Percentiles rank a stretch among this genome's conserved stretches.
Evolutionary conservation across 2,888 invertebrate species (phyloP).

Genomic region (Drosophila merina): DNA sequence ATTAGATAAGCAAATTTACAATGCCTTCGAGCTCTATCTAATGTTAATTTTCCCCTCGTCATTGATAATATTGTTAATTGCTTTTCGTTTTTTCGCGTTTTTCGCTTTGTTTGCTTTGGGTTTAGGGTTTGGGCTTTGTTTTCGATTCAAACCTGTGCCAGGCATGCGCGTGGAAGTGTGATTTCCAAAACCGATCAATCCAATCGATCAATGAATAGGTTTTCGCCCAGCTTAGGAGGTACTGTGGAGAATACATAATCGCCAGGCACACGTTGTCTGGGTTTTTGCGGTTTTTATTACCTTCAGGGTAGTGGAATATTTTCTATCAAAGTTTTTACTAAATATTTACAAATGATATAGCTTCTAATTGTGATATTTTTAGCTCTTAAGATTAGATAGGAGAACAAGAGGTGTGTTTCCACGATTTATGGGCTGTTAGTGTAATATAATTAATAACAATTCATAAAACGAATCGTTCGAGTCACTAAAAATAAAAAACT

Average conservation of each 20-base stretch:
- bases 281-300: neutral
- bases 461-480: neutral
- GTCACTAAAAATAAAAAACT: conserved; percentile 11
- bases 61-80: conserved; percentile 37
- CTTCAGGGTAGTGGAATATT: neutral
- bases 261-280: conserved; percentile 13
- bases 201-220: conserved; percentile 39
- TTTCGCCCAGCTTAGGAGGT: neutral
- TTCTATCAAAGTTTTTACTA: neutral
- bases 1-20: conserved; percentile 40
- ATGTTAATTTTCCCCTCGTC: conserved; percentile 28
- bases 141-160: neutral
- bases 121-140: conserved; percentile 12
- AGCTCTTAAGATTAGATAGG: neutral
- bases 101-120: conserved; percentile 16
- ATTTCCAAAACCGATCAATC: conserved; percentile 24
- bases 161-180: conserved; percentile 13
- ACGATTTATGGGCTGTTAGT: neutral
- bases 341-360: neutral
- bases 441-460: neutral
- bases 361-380: too few relatives aligned
- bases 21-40: conserved; percentile 25
- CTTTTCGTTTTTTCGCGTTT: neutral
- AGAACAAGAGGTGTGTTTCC: neutral
- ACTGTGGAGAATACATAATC: neutral